Conservation (phyloP, 2,797 vertebrate genomes). For the Crocidura indochinensis region DNA sequence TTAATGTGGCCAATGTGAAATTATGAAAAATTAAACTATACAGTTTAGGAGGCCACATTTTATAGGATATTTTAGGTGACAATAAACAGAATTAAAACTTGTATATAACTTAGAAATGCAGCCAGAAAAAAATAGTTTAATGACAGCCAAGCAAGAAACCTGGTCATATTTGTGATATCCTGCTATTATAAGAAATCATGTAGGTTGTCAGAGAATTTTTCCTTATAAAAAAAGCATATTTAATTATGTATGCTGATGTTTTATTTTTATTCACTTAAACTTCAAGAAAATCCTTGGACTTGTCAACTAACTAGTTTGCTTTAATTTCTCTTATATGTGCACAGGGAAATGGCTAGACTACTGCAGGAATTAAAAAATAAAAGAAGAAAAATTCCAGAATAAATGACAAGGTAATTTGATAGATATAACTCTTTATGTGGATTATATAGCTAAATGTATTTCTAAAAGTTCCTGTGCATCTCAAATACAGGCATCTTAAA, state of each 20-base stretch:
- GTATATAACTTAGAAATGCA: constrained; percentile 14
- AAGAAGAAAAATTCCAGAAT: background rate
- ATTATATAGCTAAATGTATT: background rate
- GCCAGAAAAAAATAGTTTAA: constrained; percentile 1
- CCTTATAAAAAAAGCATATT: background rate
- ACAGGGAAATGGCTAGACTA: background rate
- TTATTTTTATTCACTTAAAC: constrained; percentile 36
- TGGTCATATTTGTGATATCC: constrained; percentile 7
- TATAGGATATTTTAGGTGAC: constrained; percentile 24
- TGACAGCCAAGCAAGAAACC: constrained; percentile 4
- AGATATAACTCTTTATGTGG: background rate
- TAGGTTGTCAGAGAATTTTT: background rate
- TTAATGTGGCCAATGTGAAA: constrained; percentile 11
- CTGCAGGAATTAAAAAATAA: background rate
- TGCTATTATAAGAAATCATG: background rate
- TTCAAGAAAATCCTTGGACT: background rate
- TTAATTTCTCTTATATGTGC: background rate
- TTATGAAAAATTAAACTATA: constrained; percentile 41
- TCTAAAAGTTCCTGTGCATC: constrained; percentile 44
- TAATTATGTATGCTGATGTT: background rate
- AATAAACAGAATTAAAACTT: constrained; percentile 1
- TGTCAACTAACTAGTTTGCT: constrained; percentile 45
- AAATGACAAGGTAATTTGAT: background rate
- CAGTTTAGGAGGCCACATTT: constrained; percentile 13
- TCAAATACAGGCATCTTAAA: constrained; percentile 48